Evolutionary conservation across 1,140 invertebrate genomes (phyloP).

Genomic region (Pachyrhynchus sulphureomaculatus): DNA sequence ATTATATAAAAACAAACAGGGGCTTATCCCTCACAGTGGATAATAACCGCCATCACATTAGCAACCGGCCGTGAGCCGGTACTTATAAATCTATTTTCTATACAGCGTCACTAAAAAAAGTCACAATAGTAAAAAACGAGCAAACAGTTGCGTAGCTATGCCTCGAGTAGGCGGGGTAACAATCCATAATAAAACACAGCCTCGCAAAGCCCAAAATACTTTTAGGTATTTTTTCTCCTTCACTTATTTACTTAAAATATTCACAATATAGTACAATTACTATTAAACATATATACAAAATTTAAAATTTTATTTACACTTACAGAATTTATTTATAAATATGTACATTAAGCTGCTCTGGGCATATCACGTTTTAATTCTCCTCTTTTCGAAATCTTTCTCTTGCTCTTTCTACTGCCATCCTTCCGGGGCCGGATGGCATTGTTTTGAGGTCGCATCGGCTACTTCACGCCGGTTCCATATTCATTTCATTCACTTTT

Average conservation of each 20-base stretch:
- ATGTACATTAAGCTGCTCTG: slow-evolving; percentile 30
- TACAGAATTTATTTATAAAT: slow-evolving; percentile 27
- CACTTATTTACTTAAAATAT: slow-evolving; percentile 47
- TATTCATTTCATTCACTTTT: not conserved
- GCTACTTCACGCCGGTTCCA: slow-evolving; percentile 1
- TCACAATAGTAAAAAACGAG: slow-evolving; percentile 42
- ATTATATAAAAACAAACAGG: slow-evolving; percentile 47
- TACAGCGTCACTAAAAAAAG: slow-evolving; percentile 42
- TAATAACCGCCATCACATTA: slow-evolving; percentile 47
- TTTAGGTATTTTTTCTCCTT: slow-evolving; percentile 45
- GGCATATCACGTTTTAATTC: slow-evolving; percentile 27
- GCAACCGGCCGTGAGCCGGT: slow-evolving; percentile 44
- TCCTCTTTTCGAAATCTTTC: slow-evolving; percentile 8
- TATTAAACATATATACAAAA: slow-evolving; percentile 49
- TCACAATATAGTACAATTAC: slow-evolving; percentile 40
- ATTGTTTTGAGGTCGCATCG: slow-evolving; percentile 13
- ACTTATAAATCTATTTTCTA: slow-evolving; percentile 42
- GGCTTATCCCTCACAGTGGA: slow-evolving; percentile 12
- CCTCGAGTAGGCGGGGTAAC: slow-evolving; percentile 43
- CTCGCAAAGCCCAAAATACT: slow-evolving; percentile 51
- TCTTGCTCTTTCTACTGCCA: not conserved
- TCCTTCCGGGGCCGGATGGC: not conserved
- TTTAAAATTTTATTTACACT: slow-evolving; percentile 29
- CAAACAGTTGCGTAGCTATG: slow-evolving; percentile 47
- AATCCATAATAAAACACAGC: slow-evolving; percentile 51